Percentiles rank a stretch among this genome's conserved stretches.
Conservation (phyloP, 2,888 invertebrate genomes). For the Hirtodrosophila histrioides region DNA sequence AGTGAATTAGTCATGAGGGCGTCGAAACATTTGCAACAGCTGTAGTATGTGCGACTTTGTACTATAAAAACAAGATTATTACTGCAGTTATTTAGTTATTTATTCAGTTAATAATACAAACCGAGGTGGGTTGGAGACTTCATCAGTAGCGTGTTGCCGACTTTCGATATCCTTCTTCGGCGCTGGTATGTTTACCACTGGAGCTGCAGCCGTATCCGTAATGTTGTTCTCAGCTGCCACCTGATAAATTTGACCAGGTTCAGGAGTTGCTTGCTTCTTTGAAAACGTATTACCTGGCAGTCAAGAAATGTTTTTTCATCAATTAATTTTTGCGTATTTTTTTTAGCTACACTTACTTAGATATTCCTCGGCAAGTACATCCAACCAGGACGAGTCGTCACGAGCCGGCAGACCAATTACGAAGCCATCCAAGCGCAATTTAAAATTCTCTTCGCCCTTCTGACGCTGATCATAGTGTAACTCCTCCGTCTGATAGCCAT, state of each 20-base stretch:
- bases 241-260: constrained; percentile 35
- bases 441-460: constrained; percentile 90
- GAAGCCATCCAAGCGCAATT: constrained; percentile 86
- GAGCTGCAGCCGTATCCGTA: constrained; percentile 16
- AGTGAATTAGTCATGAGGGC: constrained; percentile 25
- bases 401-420: constrained; percentile 72
- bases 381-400: constrained; percentile 47
- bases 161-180: constrained; percentile 64
- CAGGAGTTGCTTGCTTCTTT: constrained; percentile 24
- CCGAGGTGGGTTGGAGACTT: constrained; percentile 47
- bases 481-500: constrained; percentile 80
- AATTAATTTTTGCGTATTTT: too few species aligned
- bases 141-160: constrained; percentile 49
- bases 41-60: constrained; percentile 63
- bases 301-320: too few species aligned
- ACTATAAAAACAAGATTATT: constrained; percentile 17
- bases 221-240: constrained; percentile 19
- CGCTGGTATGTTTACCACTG: constrained; percentile 45
- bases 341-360: constrained; percentile 36
- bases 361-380: constrained; percentile 54
- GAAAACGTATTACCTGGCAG: constrained; percentile 43
- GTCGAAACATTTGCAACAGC: constrained; percentile 58
- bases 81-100: neutral
- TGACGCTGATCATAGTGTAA: constrained; percentile 90
- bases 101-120: constrained; percentile 4